These are phyloP conservation scores for Murina feae DNA, from an alignment of 2,113 vertebrate genomes.

Conservation along the genomic window DNA sequence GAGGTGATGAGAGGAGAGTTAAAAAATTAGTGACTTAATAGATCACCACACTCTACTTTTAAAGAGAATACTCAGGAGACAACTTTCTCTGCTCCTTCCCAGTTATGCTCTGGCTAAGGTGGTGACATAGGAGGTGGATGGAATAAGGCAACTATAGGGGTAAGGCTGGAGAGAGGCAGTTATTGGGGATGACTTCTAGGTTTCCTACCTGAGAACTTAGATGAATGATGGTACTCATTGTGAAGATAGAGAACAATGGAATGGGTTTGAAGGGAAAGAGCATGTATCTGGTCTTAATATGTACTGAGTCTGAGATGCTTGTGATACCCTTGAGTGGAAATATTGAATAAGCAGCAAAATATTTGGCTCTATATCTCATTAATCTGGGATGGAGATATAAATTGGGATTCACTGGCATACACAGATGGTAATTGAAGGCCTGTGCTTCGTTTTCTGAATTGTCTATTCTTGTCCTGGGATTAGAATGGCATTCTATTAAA, in stretches of 20 bases:
- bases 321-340: neutral
- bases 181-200: neutral
- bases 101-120: neutral
- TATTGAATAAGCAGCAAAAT: neutral
- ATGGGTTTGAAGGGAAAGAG: neutral
- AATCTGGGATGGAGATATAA: neutral
- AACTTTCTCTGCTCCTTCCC: neutral
- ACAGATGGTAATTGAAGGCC: conserved; percentile 19
- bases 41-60: neutral
- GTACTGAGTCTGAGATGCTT: neutral
- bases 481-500: conserved; percentile 42
- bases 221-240: neutral
- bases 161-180: neutral
- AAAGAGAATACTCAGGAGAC: neutral
- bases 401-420: neutral
- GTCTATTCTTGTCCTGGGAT: conserved; percentile 31
- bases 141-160: neutral
- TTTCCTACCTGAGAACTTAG: neutral
- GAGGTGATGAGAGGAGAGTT: neutral
- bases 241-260: neutral
- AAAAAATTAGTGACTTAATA: neutral
- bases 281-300: neutral
- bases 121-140: neutral
- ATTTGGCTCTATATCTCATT: neutral
- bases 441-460: conserved; percentile 39